Evolutionary conservation across 2,797 vertebrate genomes (phyloP), one percentile per base, ranked within the genome.

Genomic region (Paramormyrops hopkinsi): DNA sequence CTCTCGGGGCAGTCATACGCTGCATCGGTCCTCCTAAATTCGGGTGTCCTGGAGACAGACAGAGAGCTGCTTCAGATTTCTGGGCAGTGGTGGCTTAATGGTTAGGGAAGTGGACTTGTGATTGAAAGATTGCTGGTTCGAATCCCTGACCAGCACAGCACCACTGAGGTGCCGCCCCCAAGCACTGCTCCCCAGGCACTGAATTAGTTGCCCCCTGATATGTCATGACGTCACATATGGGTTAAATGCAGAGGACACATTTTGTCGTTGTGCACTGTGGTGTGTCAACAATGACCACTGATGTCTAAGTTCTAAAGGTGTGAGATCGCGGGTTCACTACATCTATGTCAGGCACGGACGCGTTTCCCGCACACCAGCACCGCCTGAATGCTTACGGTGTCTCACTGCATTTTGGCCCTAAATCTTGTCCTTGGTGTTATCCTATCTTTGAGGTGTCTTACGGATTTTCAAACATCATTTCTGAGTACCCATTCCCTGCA

Each of bases 1-100:
- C 98, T 96, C 98, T 97, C 1, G 98, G 98, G 92, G 97, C 97
- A 92, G 97, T 98, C 98, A 99, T 99, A 95, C 98, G 97, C 95
- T 99, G 98, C 98, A 99, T 99, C 83, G 98, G 98, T 89, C 98
- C 96, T 93, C 96, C 98, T 96, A 98, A 96, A 92, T 97, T 97
- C 91, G 97, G 97, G 94, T 97, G 97, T 62, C 96, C 98, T 99
- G 92, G 53, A 19, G 5, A 90, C 19, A 90, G 22, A 84, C 82
- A 51, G 44, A 29, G n/a, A 85, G 79, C 12, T 3, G 79, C 17
- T 50, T 83, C 50, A 19, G 29, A 50, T 56, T 54, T 25, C 56
- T 4, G 1, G 19, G 51, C 14, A 17, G 14, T 19, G 51, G 12
- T 53, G 14, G 51, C 14, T 54, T 17, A 19, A 19, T 56, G 54